A percentile compares a stretch with the other conserved stretches of the same genome.
Conservation (phyloP, 2,888 invertebrate genomes). For the Aphodius sticticus region DNA sequence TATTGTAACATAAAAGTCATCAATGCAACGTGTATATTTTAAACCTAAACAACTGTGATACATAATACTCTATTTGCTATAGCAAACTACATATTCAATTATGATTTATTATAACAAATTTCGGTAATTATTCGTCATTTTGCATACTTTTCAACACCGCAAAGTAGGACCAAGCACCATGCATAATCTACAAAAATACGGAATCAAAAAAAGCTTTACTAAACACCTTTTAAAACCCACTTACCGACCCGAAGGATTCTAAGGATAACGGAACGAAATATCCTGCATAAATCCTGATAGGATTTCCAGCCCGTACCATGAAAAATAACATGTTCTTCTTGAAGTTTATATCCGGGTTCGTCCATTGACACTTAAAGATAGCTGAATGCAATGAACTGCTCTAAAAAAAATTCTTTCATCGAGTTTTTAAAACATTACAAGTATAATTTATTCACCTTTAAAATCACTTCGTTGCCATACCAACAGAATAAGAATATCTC, state of each 20-base stretch:
- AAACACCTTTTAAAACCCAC: constrained; percentile 38
- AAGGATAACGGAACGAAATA: constrained; percentile 63
- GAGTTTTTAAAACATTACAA: neutral
- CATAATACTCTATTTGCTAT: too few relatives aligned
- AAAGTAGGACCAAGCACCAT: constrained; percentile 32
- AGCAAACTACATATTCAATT: too few relatives aligned
- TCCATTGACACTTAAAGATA: constrained; percentile 50
- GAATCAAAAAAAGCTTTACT: neutral
- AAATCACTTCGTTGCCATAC: constrained; percentile 65
- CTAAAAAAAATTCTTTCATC: constrained; percentile 51
- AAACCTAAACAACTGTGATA: too few relatives aligned
- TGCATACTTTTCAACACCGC: constrained; percentile 41
- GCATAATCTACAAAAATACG: neutral
- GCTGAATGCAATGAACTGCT: constrained; percentile 57
- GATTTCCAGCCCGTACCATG: constrained; percentile 61
- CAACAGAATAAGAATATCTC: constrained; percentile 67
- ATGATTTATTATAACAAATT: too few relatives aligned
- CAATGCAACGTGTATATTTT: too few relatives aligned
- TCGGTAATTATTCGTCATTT: neutral
- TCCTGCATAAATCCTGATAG: constrained; percentile 62
- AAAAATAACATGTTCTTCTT: constrained; percentile 60
- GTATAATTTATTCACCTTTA: constrained; percentile 58
- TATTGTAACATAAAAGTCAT: too few relatives aligned
- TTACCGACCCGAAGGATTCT: constrained; percentile 63
- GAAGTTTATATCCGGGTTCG: constrained; percentile 53